Conservation (phyloP, 2,113 vertebrate genomes). For the Manacus vitellinus region DNA sequence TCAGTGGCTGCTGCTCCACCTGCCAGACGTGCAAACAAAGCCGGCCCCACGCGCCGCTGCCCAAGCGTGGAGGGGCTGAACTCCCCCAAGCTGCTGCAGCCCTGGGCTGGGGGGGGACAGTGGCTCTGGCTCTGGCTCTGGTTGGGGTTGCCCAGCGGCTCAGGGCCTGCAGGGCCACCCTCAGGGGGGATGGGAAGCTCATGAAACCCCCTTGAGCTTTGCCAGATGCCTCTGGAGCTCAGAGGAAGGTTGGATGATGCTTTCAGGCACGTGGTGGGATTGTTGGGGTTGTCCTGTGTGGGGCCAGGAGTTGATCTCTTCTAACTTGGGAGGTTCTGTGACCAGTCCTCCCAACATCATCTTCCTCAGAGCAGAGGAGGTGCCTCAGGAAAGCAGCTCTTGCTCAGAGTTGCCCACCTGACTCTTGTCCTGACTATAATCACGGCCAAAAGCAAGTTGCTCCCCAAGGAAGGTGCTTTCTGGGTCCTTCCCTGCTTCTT, state of each 20-base stretch:
- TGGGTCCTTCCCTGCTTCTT: background rate
- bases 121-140: background rate
- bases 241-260: accelerated
- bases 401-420: background rate
- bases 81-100: conserved; percentile 36
- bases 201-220: background rate
- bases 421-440: background rate
- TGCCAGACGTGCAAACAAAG: conserved; percentile 69
- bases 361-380: background rate
- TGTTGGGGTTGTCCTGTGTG: background rate
- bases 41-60: conserved; percentile 17
- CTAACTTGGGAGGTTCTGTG: background rate
- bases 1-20: conserved; percentile 60
- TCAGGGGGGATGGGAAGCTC: background rate
- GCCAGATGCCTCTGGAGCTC: background rate
- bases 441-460: accelerated
- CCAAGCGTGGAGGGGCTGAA: conserved; percentile 65
- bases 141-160: background rate
- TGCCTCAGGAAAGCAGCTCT: background rate
- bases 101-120: background rate
- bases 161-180: background rate
- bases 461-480: background rate
- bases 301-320: background rate
- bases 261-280: background rate
- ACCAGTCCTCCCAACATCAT: background rate